Conservation (phyloP, 2,888 invertebrate genomes). For the Plutella xylostella region DNA sequence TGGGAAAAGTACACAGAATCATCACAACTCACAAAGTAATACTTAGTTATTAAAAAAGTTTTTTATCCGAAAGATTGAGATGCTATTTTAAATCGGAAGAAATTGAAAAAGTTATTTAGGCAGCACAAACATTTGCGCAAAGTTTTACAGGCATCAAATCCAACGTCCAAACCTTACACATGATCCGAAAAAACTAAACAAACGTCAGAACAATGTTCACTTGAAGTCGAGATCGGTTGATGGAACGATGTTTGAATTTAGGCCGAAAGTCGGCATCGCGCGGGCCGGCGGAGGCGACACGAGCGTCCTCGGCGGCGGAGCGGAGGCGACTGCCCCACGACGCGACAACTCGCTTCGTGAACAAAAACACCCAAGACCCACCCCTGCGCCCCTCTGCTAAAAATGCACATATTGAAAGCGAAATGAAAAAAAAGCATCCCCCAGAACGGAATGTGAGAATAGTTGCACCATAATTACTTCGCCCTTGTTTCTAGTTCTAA, state of each 20-base stretch:
- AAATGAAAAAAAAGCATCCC: slow-evolving; percentile 30
- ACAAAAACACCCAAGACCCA: slow-evolving; percentile 28
- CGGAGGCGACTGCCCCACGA: slow-evolving; percentile 40
- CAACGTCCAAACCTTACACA: neutral
- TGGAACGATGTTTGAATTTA: neutral
- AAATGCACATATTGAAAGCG: slow-evolving; percentile 52
- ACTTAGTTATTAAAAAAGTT: slow-evolving; percentile 1
- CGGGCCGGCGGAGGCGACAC: slow-evolving; percentile 27
- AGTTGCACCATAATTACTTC: slow-evolving; percentile 36
- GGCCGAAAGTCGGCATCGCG: slow-evolving; percentile 6
- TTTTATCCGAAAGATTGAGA: too few relatives aligned
- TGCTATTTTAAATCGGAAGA: too few relatives aligned
- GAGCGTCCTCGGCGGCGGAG: slow-evolving; percentile 39
- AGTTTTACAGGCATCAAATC: too few relatives aligned
- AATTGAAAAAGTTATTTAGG: too few relatives aligned
- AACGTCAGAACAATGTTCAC: neutral
- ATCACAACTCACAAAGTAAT: neutral
- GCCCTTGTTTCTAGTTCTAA: slow-evolving; percentile 32
- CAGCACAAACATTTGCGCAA: too few relatives aligned
- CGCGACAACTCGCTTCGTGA: slow-evolving; percentile 22
- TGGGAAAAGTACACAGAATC: too few relatives aligned
- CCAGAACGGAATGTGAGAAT: slow-evolving; percentile 42
- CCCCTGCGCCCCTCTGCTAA: slow-evolving; percentile 35
- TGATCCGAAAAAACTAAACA: too few relatives aligned
- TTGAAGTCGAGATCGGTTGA: neutral